A percentile compares a stretch with the other conserved stretches of the same genome.
Conservation (phyloP, 2,113 vertebrate species). For the Psammodynastes pulverulentus region DNA sequence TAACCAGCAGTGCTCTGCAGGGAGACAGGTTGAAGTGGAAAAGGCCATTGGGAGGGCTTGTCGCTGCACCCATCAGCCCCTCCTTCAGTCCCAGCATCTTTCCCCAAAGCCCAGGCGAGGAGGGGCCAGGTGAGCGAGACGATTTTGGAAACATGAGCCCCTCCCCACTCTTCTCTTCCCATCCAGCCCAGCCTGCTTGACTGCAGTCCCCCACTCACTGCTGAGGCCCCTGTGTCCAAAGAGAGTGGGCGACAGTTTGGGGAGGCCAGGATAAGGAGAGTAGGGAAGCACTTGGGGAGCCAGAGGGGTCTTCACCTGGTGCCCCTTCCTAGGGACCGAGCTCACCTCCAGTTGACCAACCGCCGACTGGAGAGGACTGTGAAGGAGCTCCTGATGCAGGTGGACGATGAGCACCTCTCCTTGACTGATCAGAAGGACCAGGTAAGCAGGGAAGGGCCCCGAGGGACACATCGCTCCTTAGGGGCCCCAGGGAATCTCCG, state of each 20-base stretch:
- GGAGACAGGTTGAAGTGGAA: not conserved
- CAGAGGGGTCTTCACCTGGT: not conserved
- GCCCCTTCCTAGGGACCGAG: constrained; percentile 77
- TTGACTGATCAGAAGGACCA: constrained; percentile 96
- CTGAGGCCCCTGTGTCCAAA: not conserved
- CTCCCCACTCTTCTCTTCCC: not conserved
- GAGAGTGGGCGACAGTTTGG: not conserved
- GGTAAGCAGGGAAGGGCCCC: constrained; percentile 61
- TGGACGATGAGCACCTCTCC: constrained; percentile 89
- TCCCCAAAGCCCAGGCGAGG: not conserved
- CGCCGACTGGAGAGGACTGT: constrained; percentile 92
- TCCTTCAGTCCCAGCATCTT: not conserved
- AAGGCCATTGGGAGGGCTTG: not conserved
- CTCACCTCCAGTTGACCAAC: constrained; percentile 87
- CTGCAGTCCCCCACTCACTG: not conserved
- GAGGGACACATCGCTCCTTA: rapidly evolving
- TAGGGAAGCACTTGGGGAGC: not conserved
- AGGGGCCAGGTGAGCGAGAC: rapidly evolving
- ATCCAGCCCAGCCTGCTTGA: not conserved
- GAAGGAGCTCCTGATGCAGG: constrained; percentile 93
- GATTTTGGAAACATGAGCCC: not conserved
- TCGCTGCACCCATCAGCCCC: not conserved
- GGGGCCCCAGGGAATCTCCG: not conserved
- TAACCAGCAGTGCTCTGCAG: not conserved
- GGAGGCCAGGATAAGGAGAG: not conserved